Conservation (phyloP, 2,113 vertebrate species). For the Peromyscus leucopus region DNA sequence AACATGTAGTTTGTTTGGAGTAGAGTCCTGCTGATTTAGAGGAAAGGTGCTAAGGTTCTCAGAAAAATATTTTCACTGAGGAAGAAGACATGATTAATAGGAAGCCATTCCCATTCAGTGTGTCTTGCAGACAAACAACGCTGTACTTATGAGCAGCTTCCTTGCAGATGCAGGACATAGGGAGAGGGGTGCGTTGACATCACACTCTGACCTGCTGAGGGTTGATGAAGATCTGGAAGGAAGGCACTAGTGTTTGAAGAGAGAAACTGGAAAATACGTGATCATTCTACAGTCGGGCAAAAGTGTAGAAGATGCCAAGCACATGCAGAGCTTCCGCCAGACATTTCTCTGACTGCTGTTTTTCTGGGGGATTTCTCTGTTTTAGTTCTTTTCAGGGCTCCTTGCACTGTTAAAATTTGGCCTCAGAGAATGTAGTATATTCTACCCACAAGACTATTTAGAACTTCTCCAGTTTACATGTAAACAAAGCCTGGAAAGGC, state of each 20-base stretch:
- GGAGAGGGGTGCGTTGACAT: neutral
- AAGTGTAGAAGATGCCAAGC: neutral
- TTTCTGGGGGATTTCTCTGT: conserved; percentile 46
- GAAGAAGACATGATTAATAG: neutral
- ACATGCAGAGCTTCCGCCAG: conserved; percentile 26
- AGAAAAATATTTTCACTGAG: conserved; percentile 41
- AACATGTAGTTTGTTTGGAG: conserved; percentile 16
- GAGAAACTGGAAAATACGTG: neutral
- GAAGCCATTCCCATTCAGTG: neutral
- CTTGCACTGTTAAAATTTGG: conserved; percentile 69
- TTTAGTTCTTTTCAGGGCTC: conserved; percentile 48
- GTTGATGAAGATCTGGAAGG: neutral
- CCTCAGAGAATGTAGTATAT: conserved; percentile 37
- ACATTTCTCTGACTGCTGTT: conserved; percentile 17
- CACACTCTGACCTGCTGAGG: neutral
- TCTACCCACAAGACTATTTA: conserved; percentile 64
- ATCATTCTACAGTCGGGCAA: conserved; percentile 13
- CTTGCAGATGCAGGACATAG: neutral
- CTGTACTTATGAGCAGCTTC: neutral
- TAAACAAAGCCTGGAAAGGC: conserved; percentile 69
- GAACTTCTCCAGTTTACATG: conserved; percentile 54
- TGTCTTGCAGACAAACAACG: neutral
- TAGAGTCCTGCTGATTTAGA: neutral
- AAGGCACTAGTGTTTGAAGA: neutral
- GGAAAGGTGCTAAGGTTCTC: neutral